These are phyloP conservation scores for Piezodorus guildinii DNA, from an alignment of 1,140 invertebrate species.

Conservation along the genomic window DNA sequence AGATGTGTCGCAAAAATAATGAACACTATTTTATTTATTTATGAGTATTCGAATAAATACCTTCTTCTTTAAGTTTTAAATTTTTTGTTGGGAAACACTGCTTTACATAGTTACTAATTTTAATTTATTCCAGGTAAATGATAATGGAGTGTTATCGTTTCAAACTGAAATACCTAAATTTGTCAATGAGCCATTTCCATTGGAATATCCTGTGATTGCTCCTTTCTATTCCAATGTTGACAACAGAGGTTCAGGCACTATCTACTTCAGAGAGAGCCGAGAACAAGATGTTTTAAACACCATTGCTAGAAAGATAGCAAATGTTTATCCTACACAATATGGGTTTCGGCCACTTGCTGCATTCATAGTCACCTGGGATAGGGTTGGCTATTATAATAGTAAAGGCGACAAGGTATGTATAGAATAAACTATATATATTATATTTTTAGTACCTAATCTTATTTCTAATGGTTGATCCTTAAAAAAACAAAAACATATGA, in stretches of 20 bases:
- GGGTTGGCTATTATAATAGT: conserved; percentile 52
- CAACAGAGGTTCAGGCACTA: conserved; percentile 53
- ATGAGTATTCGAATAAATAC: too few species aligned
- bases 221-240: conserved; percentile 87
- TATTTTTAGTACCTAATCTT: too few species aligned
- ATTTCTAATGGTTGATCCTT: too few species aligned
- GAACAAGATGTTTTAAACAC: conserved; percentile 48
- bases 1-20: too few species aligned
- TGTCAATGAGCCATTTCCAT: conserved; percentile 76
- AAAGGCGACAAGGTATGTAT: conserved; percentile 43
- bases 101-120: too few species aligned
- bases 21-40: too few species aligned
- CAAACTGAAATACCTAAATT: conserved; percentile 70
- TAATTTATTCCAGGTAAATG: conserved; percentile 62
- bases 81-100: too few species aligned
- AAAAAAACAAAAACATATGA: too few species aligned
- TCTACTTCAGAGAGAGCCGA: conserved; percentile 68
- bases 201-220: conserved; percentile 80
- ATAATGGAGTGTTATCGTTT: conserved; percentile 85
- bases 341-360: conserved; percentile 51
- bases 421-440: too few species aligned
- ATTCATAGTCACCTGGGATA: conserved; percentile 64
- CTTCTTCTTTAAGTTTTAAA: too few species aligned
- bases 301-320: conserved; percentile 52
- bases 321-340: conserved; percentile 48